phyloP scores from a whole-genome alignment of 2,113 vertebrate genomes.

The Hucho hucho region DNA sequence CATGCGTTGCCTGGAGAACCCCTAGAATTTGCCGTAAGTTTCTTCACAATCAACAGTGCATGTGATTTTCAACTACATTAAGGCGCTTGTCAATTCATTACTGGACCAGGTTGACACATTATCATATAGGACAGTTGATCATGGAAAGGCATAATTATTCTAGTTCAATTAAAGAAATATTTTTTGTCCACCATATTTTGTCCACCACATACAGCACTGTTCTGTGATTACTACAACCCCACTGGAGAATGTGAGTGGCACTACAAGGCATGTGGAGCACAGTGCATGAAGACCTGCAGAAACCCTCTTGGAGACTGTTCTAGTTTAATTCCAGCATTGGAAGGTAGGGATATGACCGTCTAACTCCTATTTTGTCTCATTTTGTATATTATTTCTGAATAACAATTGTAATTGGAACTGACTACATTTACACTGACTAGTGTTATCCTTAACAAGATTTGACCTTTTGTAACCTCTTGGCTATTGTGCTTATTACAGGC shows the following conservation, averaged over 20 bases:
- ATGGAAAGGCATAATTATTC: background rate
- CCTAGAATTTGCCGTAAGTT: conserved; percentile 86
- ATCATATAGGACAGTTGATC: background rate
- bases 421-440: too few species aligned
- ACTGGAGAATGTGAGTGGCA: conserved; percentile 88
- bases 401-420: too few species aligned
- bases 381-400: rapidly evolving
- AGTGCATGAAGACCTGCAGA: conserved; percentile 87
- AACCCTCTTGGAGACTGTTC: conserved; percentile 84
- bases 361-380: too few species aligned
- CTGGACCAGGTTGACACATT: background rate
- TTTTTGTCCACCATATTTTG: conserved; percentile 63
- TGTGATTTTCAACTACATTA: background rate
- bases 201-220: conserved; percentile 72
- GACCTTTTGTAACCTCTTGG: background rate
- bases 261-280: conserved; percentile 86
- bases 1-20: too few species aligned
- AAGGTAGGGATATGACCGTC: too few species aligned
- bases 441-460: background rate
- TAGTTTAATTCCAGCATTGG: conserved; percentile 64
- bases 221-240: conserved; percentile 87
- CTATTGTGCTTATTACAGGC: conserved; percentile 66
- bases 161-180: background rate
- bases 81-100: background rate
- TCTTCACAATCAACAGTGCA: background rate